phyloP scores from a whole-genome alignment of 2,113 vertebrate genomes.

The Datnioides undecimradiatus region DNA sequence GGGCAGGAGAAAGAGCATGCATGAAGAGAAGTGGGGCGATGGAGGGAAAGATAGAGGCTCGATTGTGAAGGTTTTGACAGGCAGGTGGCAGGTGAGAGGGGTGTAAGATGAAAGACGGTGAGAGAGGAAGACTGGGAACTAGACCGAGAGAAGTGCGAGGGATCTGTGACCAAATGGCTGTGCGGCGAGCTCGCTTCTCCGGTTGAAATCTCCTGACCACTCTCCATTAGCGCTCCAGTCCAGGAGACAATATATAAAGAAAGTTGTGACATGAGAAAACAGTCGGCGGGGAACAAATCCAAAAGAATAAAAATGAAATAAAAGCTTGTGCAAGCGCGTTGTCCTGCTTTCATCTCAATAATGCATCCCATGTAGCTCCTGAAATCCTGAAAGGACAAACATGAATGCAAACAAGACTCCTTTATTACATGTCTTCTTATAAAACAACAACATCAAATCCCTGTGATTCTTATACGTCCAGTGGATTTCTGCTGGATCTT shows the following conservation, averaged over 20 bases:
- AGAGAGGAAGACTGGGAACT: conserved; percentile 40
- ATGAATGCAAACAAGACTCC: conserved; percentile 32
- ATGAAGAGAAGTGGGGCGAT: conserved; percentile 42
- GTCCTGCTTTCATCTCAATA: conserved; percentile 58
- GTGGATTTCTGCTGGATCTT: conserved; percentile 55
- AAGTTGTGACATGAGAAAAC: conserved; percentile 39
- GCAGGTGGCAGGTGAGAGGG: conserved; percentile 70
- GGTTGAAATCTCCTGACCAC: conserved; percentile 59
- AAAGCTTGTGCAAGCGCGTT: conserved; percentile 7
- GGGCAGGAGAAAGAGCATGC: conserved; percentile 32
- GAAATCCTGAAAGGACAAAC: conserved; percentile 30
- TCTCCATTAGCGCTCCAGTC: conserved; percentile 56
- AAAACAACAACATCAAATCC: conserved; percentile 40
- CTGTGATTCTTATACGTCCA: conserved; percentile 41
- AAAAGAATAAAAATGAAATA: neutral
- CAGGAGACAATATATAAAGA: conserved; percentile 66
- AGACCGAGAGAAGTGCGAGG: conserved; percentile 42
- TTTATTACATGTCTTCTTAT: conserved; percentile 54
- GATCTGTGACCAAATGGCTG: conserved; percentile 69
- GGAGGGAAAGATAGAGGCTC: conserved; percentile 61
- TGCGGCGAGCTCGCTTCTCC: conserved; percentile 50
- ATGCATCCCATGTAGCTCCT: conserved; percentile 12
- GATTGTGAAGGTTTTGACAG: conserved; percentile 72
- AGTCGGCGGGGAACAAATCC: neutral
- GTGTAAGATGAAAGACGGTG: conserved; percentile 71